Evolutionary conservation across 2,113 vertebrate species (phyloP), one percentile per base, ranked within the genome.

Genomic region (Cephalopterus ornatus): DNA sequence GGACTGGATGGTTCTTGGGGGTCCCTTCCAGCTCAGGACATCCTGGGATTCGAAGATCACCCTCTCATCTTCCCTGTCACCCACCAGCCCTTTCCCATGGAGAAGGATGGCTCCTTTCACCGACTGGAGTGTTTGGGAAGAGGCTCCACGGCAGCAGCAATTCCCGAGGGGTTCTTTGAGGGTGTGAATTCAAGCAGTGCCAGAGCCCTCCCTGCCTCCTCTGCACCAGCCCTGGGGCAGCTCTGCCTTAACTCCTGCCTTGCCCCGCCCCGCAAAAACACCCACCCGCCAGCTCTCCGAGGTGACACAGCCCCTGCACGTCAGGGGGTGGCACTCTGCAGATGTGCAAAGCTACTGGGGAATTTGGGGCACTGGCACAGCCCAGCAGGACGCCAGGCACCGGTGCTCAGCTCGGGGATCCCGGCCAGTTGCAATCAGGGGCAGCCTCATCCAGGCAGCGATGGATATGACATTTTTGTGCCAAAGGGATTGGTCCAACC

Each of bases 381-480:
- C 32, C 46, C 47, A 39, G 42, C 0, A 0, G 24, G 49, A 32
- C 27, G 23, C 15, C n/a, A 21, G 30, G 65, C n/a, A 28, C 26
- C 11, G 33, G 24, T 65, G 63, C 63, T 52, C 50, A 52, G 56
- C 56, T 22, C 56, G 1, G 1, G 12, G 49, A 7, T 13, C 21
- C 5, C 1, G 9, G 8, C 20, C 0, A 0, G 27, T 4, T 53
- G 46, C 42, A 14, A 1, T 2, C 3, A 4, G 24, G 8, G 14
- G 7, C 33, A 21, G 7, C 42, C 12, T 50, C 27, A 3, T 8
- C 20, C 1, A 0, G 26, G 39, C 41, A 49, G 39, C 0, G 10
- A 23, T 1, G 2, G 79, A 21, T 13, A 2, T 2, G 2, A 17
- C 53, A 41, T 17, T 52, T 73, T 44, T 39, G 24, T 77, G 68